phyloP scores from a whole-genome alignment of 2,797 vertebrate genomes.

The Acrocephalus scirpaceus region DNA sequence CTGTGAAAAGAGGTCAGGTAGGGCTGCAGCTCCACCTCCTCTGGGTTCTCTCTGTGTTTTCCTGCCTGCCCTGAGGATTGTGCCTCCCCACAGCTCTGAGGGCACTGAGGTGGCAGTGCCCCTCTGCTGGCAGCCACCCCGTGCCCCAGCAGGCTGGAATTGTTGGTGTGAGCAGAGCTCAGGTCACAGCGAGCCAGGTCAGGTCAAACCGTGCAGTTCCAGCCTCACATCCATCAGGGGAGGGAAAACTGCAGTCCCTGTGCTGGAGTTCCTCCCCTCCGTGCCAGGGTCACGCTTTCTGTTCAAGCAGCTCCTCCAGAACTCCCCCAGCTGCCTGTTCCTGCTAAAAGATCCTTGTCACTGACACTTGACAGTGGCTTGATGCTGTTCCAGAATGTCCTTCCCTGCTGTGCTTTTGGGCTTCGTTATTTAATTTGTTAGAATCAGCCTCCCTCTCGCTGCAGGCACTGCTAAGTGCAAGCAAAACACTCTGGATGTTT shows the following conservation, averaged over 20 bases:
- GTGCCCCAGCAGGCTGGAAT: neutral
- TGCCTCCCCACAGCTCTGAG: too few relatives aligned
- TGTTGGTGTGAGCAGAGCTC: neutral
- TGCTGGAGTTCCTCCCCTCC: neutral
- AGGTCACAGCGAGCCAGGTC: fast-evolving
- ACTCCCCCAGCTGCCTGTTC: neutral
- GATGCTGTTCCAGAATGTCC: neutral
- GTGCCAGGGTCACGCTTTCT: neutral
- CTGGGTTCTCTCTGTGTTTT: neutral
- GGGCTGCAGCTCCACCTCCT: neutral
- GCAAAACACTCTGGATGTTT: neutral
- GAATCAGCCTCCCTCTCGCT: neutral
- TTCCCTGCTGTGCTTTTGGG: slow-evolving; percentile 11
- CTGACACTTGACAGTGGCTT: neutral
- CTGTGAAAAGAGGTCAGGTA: neutral
- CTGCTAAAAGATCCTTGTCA: neutral
- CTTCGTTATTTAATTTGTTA: neutral
- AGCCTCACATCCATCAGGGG: neutral
- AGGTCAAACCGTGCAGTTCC: neutral
- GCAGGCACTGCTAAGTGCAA: neutral
- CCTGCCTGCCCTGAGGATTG: neutral
- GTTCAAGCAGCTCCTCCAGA: neutral
- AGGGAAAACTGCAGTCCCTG: neutral
- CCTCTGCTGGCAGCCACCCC: neutral
- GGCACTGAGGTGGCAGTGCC: neutral